A percentile compares a stretch with the other conserved stretches of the same genome.
Conservation (phyloP, 2,113 vertebrate species). For the Colius striatus region DNA sequence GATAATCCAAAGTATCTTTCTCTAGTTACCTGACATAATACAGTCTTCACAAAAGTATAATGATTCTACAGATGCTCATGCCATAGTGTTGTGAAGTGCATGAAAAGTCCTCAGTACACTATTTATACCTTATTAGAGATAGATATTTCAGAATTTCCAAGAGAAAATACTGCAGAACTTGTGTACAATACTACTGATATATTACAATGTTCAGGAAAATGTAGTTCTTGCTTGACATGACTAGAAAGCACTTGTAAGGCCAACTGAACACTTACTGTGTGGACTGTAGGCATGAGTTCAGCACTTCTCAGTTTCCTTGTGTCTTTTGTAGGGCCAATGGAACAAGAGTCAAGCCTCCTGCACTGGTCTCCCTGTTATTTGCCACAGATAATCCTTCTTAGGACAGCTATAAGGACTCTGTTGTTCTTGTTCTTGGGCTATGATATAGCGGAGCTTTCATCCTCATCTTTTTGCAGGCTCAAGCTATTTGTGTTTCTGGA, state of each 20-base stretch:
- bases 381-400: background rate
- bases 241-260: background rate
- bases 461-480: background rate
- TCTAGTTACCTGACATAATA: background rate
- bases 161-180: background rate
- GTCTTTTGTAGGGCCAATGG: background rate
- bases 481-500: background rate
- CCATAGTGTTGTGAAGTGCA: accelerated
- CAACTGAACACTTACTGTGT: background rate
- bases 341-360: background rate
- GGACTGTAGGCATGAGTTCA: background rate
- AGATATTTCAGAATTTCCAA: background rate
- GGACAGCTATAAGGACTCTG: accelerated
- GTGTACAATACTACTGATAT: background rate
- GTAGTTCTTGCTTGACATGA: background rate
- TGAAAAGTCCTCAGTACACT: background rate
- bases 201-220: background rate
- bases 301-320: background rate
- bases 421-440: background rate
- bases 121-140: background rate
- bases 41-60: background rate
- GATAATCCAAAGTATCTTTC: background rate
- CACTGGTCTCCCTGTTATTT: background rate
- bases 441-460: background rate
- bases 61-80: background rate